These are phyloP conservation scores for Sisor rabdophorus DNA, from an alignment of 2,113 vertebrate species.

Conservation along the genomic window DNA sequence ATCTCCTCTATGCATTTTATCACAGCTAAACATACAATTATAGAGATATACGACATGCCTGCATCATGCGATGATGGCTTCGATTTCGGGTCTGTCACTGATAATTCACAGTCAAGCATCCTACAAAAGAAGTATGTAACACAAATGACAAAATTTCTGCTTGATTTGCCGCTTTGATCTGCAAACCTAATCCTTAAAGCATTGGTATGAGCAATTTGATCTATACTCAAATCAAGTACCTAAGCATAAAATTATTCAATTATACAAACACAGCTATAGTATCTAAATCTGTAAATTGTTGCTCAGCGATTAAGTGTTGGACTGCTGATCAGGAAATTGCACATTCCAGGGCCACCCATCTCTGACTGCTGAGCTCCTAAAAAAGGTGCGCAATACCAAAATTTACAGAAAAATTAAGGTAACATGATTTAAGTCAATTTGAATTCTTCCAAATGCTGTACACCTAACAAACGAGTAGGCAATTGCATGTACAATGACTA, in stretches of 20 bases:
- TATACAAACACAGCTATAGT: not conserved
- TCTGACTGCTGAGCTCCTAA: too few relatives aligned
- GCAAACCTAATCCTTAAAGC: not conserved
- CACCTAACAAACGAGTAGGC: too few relatives aligned
- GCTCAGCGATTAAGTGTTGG: too few relatives aligned
- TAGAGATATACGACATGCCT: constrained; percentile 22
- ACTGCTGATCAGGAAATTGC: too few relatives aligned
- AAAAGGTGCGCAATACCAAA: too few relatives aligned
- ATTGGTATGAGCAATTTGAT: not conserved
- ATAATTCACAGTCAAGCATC: constrained; percentile 32
- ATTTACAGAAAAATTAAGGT: too few relatives aligned
- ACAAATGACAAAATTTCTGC: constrained; percentile 4
- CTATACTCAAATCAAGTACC: not conserved
- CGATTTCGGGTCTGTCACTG: constrained; percentile 12
- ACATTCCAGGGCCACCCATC: too few relatives aligned
- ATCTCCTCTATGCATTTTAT: constrained; percentile 18
- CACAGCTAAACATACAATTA: constrained; percentile 35
- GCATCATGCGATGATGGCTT: constrained; percentile 20
- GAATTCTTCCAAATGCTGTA: too few relatives aligned
- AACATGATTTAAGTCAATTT: too few relatives aligned
- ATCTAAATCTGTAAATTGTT: not conserved
- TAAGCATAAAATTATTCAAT: not conserved
- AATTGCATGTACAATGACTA: too few relatives aligned
- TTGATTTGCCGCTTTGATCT: not conserved
- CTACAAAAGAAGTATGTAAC: constrained; percentile 1